Evolutionary conservation across 2,888 invertebrate genomes (phyloP), one percentile per base, ranked within the genome.

Genomic region (Caenorhabditis plicata): DNA sequence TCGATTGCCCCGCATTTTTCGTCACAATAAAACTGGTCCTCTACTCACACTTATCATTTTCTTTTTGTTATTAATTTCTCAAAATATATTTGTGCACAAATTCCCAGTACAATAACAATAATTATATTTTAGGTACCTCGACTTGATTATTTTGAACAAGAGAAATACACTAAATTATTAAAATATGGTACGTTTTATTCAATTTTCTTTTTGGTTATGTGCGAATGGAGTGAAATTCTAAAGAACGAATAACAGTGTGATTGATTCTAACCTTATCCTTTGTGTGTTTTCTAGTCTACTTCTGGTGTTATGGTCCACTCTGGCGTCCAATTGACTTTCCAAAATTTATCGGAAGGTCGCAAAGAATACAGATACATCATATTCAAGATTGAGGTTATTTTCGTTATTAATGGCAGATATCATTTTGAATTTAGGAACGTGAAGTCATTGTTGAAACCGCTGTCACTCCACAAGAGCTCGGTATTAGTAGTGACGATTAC

Each of bases 351-450:
- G 41, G 80, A 80, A 62, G 80, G 78, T 32, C 73, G 73, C 51
- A 76, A 76, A 53, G 73, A 77, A 45, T 75, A 68, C 57, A 68
- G 80, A 32, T 80, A 81, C 73, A 80, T 80, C 65, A 79, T 80
- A 58, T 80, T 78, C 76, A 79, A 80, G 64, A 81, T 80, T 53
- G 71, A 78, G 66, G 75, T 73, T 13, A 39, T 43, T 35, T 27
- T 35, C 4, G 20, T 19, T n/a, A 19, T 31, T 19, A 40, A 15
- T 20, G 5, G 15, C 29, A 29, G 15, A 9, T 15, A 29, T 17
- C 15, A 27, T 36, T 31, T 40, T 11, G 9, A 13, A 29, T 43
- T 71, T 17, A 76, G 71, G 81, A 78, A 27, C 74, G 77, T 45
- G 81, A 80, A 44, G 76, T 80, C 11, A 73, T 80, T 32, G 81